Evolutionary conservation across 35 echinoderm and acorn worm species (phyloP), one percentile per base, ranked within the genome.

Genomic region (Strongylocentrotus purpuratus): DNA sequence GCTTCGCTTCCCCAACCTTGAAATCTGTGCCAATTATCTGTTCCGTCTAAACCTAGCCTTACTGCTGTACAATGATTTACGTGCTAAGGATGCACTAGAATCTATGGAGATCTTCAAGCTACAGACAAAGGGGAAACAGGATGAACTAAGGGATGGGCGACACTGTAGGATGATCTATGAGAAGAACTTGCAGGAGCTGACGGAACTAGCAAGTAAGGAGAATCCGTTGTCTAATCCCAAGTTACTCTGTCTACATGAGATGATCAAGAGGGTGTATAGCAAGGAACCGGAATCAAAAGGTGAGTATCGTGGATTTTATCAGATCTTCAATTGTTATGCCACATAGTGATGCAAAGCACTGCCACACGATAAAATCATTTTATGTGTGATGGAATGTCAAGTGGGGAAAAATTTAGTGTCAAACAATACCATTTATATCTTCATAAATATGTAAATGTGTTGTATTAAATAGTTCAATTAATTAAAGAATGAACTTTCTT

Each of bases 271-370:
- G 32, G 90, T 91, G 12, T 97, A 94, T 58, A 31, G 32, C 35
- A 87, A 95, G 32, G 94, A 97, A 4, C 89, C 94, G 22, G 28
- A 88, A 46, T 97, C 97, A 1, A 96, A 93, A 96, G 97, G 97
- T 97, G 95, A 85, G 78, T 20, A 32, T 14, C 28, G 4, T 78
- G 65, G 7, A 28, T 78, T 28, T 91, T 20, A 48, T 35, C 32
- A 48, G 11, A 88, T 31, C 22, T 88, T 25, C 13, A 32, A 11
- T 32, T 46, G 22, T 32, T 20, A 91, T 46, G 7, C 33, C 3
- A 1, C 0, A 41, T 41, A 41, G 3, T 41, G 35, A 41, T 41
- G 35, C 35, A 3, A 41, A 41, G 1, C 0, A 41, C 35, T 41
- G 35, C 35, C 35, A 41, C 0, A 41, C 35, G 3, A 41, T 41